A percentile compares a stretch with the other conserved stretches of the same genome.
phyloP scores from a whole-genome alignment of 2,888 invertebrate species.

The Hyalella azteca region DNA sequence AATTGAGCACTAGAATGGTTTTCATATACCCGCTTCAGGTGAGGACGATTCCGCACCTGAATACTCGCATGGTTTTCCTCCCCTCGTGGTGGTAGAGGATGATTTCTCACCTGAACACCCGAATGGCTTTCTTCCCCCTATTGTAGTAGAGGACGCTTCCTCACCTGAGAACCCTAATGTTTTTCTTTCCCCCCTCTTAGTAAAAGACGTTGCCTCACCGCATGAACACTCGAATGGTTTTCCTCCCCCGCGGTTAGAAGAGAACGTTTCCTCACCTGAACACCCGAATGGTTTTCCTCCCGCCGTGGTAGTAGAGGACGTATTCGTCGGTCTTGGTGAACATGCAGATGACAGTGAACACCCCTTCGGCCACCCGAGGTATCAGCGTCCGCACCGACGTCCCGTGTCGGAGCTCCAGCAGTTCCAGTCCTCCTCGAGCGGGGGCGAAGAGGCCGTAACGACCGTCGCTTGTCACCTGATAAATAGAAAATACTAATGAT shows the following conservation, averaged over 20 bases:
- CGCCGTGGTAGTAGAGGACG: constrained; percentile 95
- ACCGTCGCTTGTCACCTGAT: constrained; percentile 79
- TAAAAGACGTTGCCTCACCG: too few relatives aligned
- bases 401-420: constrained; percentile 83
- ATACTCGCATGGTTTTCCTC: neutral
- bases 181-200: too few relatives aligned
- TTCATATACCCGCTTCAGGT: too few relatives aligned
- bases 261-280: constrained; percentile 71
- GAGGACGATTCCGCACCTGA: too few relatives aligned
- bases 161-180: too few relatives aligned
- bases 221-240: too few relatives aligned
- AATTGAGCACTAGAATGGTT: too few relatives aligned
- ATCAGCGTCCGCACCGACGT: constrained; percentile 87
- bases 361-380: constrained; percentile 93
- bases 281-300: constrained; percentile 89
- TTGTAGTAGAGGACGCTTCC: too few relatives aligned
- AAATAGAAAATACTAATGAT: neutral
- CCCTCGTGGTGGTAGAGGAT: neutral
- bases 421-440: constrained; percentile 85
- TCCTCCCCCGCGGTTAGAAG: neutral
- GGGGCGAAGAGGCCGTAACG: constrained; percentile 93
- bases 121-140: too few relatives aligned
- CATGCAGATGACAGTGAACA: constrained; percentile 92
- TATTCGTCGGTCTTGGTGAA: constrained; percentile 94
- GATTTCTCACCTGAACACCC: too few relatives aligned